Base-by-base conservation (phyloP, 2,113 vertebrate species). In the Ascaphus truei region DNA sequence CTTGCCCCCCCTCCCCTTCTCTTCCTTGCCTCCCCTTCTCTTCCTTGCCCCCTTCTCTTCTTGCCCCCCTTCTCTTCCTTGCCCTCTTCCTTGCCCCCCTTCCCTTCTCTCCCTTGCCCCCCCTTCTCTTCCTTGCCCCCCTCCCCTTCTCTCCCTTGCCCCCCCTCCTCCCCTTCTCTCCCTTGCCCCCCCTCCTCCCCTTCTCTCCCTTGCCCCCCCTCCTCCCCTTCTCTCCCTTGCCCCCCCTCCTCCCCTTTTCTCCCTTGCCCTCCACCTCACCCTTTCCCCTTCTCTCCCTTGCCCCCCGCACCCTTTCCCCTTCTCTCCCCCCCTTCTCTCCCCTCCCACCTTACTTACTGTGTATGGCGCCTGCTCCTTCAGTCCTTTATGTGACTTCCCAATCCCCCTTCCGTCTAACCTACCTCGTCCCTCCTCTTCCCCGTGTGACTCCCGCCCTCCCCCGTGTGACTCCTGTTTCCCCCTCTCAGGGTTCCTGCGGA, bases 401-500 rank as follows among this genome's bases (percentile, higher is more conserved):
- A n/a, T n/a, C n/a, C n/a, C n/a, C n/a, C n/a, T n/a, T n/a, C n/a
- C n/a, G n/a, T n/a, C n/a, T n/a, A n/a, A n/a, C n/a, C n/a, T n/a
- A n/a, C n/a, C n/a, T n/a, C n/a, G n/a, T n/a, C n/a, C n/a, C n/a
- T n/a, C n/a, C n/a, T n/a, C n/a, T n/a, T n/a, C n/a, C n/a, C n/a
- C n/a, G n/a, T n/a, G n/a, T n/a, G n/a, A n/a, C n/a, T n/a, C n/a
- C n/a, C n/a, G n/a, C n/a, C n/a, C n/a, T n/a, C n/a, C n/a, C n/a
- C n/a, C n/a, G n/a, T n/a, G n/a, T n/a, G n/a, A n/a, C n/a, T n/a
- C n/a, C n/a, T n/a, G n/a, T 43, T 27, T 18, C 62, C 30, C 43
- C 7, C 59, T 34, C 12, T 9, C 82, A 99, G 97, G 97, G 11
- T 99, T 98, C 77, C 87, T 99, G 45, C 93, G 97, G 33, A 99